Base-by-base conservation (phyloP, 2,888 invertebrate genomes). In the Metopia argyrocephala region DNA sequence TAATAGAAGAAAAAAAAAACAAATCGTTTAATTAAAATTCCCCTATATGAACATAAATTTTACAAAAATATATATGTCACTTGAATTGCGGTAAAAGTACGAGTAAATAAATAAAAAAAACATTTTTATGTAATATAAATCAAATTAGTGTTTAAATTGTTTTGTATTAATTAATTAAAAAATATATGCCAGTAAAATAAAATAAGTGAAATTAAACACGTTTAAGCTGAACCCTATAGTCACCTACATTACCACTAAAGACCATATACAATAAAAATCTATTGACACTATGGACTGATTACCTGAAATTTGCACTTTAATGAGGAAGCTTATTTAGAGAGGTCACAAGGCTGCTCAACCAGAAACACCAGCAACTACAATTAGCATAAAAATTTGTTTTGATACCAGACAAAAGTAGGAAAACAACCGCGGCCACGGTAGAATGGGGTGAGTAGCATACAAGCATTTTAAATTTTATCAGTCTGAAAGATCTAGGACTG, bases 11-110 rank as follows among this genome's bases (percentile, higher is more conserved):
- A 59, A 50, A 69, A 20, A 7, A 7, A 15, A 5, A 23, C 46
- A 46, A 3, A 0, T 25, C 23, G 25, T 70, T 69, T 70, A 74
- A 79, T 79, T 79, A 75, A 75, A 75, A 79, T 48, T 20, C 31
- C 25, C 57, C 52, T 7, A 52, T 46, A 52, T 27, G 21, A 66
- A 66, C 28, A 75, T 70, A 70, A 79, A 75, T 74, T 61, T 65
- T 31, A 65, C 21, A 65, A 74, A 79, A 74, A 69, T 70, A 75
- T 27, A 31, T 65, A 2, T 45, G 45, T n/a, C 71, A 46, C 28
- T 61, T 50, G 46, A 25, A 46, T 48, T n/a, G 61, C 61, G 61
- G 66, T 31, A n/a, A n/a, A n/a, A n/a, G n/a, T n/a, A n/a, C n/a
- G n/a, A 66, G 70, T 69, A 59, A 31, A 12, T 18, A 2, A 18